phyloP scores from a whole-genome alignment of 2,888 invertebrate genomes.

The Cheilosia urbana region DNA sequence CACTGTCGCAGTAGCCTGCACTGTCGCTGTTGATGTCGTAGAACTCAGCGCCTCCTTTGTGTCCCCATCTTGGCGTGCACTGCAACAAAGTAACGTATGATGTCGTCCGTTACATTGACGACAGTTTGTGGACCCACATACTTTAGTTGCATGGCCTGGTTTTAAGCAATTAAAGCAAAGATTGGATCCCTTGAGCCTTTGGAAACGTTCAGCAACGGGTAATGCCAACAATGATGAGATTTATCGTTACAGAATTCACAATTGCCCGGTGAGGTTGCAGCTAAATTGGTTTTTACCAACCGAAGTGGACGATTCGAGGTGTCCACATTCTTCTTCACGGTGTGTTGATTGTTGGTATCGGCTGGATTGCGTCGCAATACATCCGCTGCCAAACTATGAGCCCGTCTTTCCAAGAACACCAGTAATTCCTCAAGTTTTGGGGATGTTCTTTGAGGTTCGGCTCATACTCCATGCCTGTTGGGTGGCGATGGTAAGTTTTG shows the following conservation, averaged over 20 bases:
- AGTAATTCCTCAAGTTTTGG: background rate
- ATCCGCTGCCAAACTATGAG: slow-evolving; percentile 28
- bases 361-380: slow-evolving; percentile 7
- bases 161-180: slow-evolving; percentile 52
- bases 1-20: background rate
- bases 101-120: slow-evolving; percentile 36
- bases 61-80: background rate
- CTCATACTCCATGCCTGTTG: slow-evolving; percentile 22
- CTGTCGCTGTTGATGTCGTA: background rate
- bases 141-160: slow-evolving; percentile 40
- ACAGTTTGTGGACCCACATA: slow-evolving; percentile 28
- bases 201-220: slow-evolving; percentile 36
- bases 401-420: slow-evolving; percentile 5
- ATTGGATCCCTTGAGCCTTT: slow-evolving; percentile 24
- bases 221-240: slow-evolving; percentile 5
- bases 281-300: slow-evolving; percentile 26
- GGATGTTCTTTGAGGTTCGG: background rate
- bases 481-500: slow-evolving; percentile 3
- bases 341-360: slow-evolving; percentile 5
- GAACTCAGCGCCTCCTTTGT: background rate
- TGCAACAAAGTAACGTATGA: slow-evolving; percentile 29
- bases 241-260: slow-evolving; percentile 29
- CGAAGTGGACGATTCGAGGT: slow-evolving; percentile 3
- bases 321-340: too few relatives aligned
- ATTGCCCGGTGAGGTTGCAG: slow-evolving; percentile 30